Conservation (phyloP, 2,797 vertebrate genomes). For the Lutjanus campechanus region DNA sequence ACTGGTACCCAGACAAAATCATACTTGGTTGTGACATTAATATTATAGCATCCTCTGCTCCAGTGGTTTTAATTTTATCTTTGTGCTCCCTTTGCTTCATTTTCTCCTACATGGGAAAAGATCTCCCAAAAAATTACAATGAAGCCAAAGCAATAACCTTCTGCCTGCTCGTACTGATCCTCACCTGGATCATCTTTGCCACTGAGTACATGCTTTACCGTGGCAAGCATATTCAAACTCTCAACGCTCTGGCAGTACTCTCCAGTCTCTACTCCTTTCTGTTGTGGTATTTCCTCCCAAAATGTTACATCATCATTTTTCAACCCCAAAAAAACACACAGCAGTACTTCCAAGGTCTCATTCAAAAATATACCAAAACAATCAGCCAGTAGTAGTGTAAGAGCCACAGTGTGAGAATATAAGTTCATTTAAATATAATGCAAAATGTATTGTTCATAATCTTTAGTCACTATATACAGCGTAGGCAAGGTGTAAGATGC, state of each 20-base stretch:
- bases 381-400: conserved; percentile 69
- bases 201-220: conserved; percentile 72
- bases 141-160: conserved; percentile 91
- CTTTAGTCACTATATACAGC: too few species aligned
- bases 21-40: conserved; percentile 79
- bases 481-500: too few species aligned
- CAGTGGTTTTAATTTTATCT: too few species aligned
- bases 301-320: conserved; percentile 87
- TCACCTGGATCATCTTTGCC: conserved; percentile 83
- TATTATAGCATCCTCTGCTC: conserved; percentile 38
- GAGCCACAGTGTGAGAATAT: too few species aligned
- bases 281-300: conserved; percentile 88
- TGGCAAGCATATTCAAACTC: conserved; percentile 60
- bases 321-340: conserved; percentile 86
- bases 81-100: too few species aligned
- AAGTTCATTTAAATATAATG: too few species aligned
- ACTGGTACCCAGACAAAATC: conserved; percentile 65
- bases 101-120: conserved; percentile 89
- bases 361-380: conserved; percentile 88
- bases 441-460: too few species aligned
- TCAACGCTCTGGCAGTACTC: conserved; percentile 66
- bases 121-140: conserved; percentile 91
- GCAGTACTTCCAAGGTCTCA: conserved; percentile 89
- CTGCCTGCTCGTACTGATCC: conserved; percentile 86
- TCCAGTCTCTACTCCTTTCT: conserved; percentile 80